A percentile compares a stretch with the other conserved stretches of the same genome.
Conservation (phyloP, 2,888 invertebrate genomes). For the Nephrotoma flavescens region DNA sequence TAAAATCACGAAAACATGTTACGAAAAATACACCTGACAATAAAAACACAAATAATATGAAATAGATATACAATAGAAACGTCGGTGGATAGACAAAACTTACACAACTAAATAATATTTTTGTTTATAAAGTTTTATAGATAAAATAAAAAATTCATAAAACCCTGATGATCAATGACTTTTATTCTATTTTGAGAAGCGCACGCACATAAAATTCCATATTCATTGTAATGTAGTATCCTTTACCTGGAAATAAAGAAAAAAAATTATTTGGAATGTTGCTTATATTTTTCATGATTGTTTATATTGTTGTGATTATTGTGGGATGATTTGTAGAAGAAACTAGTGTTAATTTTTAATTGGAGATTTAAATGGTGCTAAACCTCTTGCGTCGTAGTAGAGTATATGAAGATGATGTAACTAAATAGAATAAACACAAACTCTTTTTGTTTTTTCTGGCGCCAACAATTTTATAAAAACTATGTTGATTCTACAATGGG, state of each 20-base stretch:
- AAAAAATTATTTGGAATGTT: background rate
- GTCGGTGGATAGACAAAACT: background rate
- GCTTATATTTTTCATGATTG: background rate
- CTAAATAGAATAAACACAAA: too few relatives aligned
- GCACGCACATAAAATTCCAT: background rate
- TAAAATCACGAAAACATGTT: too few relatives aligned
- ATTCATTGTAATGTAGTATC: background rate
- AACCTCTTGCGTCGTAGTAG: background rate
- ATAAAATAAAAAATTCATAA: background rate
- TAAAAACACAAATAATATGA: background rate
- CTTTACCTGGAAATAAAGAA: background rate
- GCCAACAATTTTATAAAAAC: background rate
- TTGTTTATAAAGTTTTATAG: too few relatives aligned
- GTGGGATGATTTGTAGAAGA: background rate
- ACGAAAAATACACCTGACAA: background rate
- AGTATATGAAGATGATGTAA: background rate
- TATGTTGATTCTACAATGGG: too few relatives aligned
- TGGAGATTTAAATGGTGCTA: background rate
- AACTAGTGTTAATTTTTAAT: background rate
- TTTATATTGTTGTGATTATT: background rate
- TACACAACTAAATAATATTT: too few relatives aligned
- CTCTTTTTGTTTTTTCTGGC: background rate
- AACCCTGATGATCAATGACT: background rate
- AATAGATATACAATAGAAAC: background rate
- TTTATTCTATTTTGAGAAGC: background rate